Conservation (phyloP, 2,797 vertebrate species). For the Scleropages formosus region DNA sequence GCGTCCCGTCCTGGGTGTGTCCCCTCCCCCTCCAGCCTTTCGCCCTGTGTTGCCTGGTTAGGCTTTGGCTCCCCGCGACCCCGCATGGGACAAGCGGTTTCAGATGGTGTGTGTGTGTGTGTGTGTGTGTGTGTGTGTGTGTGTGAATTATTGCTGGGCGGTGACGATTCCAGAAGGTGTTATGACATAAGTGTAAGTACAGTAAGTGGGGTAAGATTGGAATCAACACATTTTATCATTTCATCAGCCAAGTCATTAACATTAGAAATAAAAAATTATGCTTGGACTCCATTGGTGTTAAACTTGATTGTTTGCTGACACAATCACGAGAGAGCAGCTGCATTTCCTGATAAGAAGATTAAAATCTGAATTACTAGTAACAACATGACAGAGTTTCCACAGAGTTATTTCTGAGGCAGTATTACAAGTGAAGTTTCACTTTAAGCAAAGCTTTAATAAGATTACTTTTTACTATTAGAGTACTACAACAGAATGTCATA, state of each 20-base stretch:
- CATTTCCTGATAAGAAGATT: slow-evolving; percentile 13
- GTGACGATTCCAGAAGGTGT: no score
- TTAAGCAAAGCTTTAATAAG: background rate
- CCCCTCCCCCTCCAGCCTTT: no score
- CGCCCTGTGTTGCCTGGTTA: no score
- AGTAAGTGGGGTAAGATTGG: background rate
- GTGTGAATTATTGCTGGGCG: no score
- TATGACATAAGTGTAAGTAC: no score
- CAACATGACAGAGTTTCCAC: slow-evolving; percentile 6
- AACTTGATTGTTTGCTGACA: background rate
- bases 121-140: no score
- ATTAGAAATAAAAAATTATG: background rate
- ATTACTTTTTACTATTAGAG: slow-evolving; percentile 2
- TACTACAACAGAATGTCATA: background rate
- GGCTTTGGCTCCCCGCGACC: no score
- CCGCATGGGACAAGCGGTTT: no score
- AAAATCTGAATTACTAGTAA: background rate
- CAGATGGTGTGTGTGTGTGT: no score
- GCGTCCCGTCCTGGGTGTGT: no score
- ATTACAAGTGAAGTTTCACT: background rate
- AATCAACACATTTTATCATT: background rate
- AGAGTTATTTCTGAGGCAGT: background rate
- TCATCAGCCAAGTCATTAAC: slow-evolving; percentile 5
- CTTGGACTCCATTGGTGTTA: background rate
- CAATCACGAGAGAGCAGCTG: background rate